Evolutionary conservation across 92 coral and sea anemone genomes (phyloP), one percentile per base, ranked within the genome.

Genomic region (Bergia puertoricense): DNA sequence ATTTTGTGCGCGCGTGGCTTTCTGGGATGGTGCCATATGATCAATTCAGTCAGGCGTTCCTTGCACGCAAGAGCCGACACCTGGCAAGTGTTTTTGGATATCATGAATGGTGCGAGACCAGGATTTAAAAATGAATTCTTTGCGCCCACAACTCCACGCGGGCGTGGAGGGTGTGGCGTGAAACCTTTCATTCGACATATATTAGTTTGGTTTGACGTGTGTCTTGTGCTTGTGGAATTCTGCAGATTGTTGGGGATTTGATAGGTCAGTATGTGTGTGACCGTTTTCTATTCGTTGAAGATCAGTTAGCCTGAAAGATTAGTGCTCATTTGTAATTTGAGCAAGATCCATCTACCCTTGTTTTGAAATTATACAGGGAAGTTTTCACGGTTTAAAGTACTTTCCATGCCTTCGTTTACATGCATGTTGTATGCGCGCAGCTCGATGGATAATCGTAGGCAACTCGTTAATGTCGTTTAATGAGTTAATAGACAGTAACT

Each of bases 271-370:
- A 36, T 5, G 38, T 56, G 46, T 80, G 38, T 6, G 36, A 42
- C 23, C 13, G 8, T 38, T 9, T 36, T 80, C 71, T 18, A 39
- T 80, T 36, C 62, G n/a, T 18, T 44, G 68, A 50, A 50, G 8
- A 30, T 38, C 15, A 15, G 30, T 23, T 57, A 30, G 62, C 38
- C 73, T 14, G 6, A 80, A 36, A 80, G 14, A 37, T 48, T 50
- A 57, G 6, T 79, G 82, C 5, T 77, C 62, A 80, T 80, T 80
- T 80, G 83, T 6, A 10, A 10, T 30, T 54, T 23, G 69, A 80
- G 42, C 30, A 36, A 36, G 7, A 22, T 18, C 44, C 8, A 9
- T 48, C 41, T 9, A 6, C 6, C 37, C 42, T 43, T 44, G 18
- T 78, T 45, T 62, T 62, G 69, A 62, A 20, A 18, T 62, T 16